Evolutionary conservation across 2,797 vertebrate species (phyloP).

Genomic region (Coranthus polyacanthus): DNA sequence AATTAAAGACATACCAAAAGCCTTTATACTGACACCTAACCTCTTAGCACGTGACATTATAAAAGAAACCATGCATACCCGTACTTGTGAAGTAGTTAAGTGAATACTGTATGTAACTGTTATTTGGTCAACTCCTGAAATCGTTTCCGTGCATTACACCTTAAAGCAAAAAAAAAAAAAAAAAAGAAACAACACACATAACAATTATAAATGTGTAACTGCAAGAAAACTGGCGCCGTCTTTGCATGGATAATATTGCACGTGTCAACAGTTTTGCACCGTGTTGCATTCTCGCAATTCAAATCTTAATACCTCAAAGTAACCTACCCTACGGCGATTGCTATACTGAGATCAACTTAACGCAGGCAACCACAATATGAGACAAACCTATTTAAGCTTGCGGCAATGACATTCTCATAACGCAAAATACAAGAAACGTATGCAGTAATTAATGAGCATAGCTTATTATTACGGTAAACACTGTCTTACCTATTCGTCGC

Average conservation of each 20-base stretch:
- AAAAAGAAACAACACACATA: background rate
- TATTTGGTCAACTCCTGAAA: background rate
- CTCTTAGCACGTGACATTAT: background rate
- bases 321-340: constrained; percentile 22
- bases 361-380: constrained; percentile 42
- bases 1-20: background rate
- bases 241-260: background rate
- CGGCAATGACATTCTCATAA: constrained; percentile 9
- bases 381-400: constrained; percentile 32
- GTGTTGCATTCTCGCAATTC: background rate
- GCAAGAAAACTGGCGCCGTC: background rate
- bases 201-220: background rate
- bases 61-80: background rate
- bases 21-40: constrained; percentile 17
- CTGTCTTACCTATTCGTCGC: constrained; percentile 11
- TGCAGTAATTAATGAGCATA: background rate
- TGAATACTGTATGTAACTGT: background rate
- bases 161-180: too few species aligned
- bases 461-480: background rate
- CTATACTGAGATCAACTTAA: constrained; percentile 10
- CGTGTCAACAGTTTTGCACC: background rate
- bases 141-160: background rate
- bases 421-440: background rate
- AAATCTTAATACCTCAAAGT: constrained; percentile 34
- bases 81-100: background rate